Conservation (phyloP, 1,140 invertebrate species). For the Drosophila prosaltans region DNA sequence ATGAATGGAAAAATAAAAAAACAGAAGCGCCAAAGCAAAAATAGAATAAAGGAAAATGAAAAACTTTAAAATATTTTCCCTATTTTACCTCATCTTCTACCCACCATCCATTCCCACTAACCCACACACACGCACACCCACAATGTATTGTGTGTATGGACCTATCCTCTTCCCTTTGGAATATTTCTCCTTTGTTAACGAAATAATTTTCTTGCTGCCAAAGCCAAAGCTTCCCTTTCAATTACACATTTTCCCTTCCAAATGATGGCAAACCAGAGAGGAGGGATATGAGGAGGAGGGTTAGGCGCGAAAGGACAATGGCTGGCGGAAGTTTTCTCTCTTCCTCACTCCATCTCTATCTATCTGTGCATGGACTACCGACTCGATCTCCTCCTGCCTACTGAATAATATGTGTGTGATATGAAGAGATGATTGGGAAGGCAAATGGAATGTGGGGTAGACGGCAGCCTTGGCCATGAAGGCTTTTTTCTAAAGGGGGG, state of each 20-base stretch:
- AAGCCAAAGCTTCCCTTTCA: slow-evolving; percentile 82
- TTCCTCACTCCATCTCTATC: not conserved
- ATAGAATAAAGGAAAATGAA: slow-evolving; percentile 32
- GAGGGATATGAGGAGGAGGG: not conserved
- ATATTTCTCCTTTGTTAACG: slow-evolving; percentile 78
- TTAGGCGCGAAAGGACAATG: slow-evolving; percentile 74
- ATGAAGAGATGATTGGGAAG: slow-evolving; percentile 20
- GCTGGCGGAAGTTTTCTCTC: slow-evolving; percentile 42
- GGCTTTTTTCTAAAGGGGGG: slow-evolving; percentile 18
- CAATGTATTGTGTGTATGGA: slow-evolving; percentile 34
- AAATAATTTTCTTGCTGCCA: slow-evolving; percentile 80
- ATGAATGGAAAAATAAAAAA: slow-evolving; percentile 22
- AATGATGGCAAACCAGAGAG: slow-evolving; percentile 37
- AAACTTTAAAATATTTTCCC: slow-evolving; percentile 74
- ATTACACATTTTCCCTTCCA: slow-evolving; percentile 72
- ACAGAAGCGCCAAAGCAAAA: slow-evolving; percentile 3
- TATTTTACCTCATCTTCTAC: slow-evolving; percentile 14
- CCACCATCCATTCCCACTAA: not conserved
- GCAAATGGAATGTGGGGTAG: not conserved
- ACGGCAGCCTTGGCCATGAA: slow-evolving; percentile 52
- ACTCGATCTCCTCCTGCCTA: slow-evolving; percentile 53
- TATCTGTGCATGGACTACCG: slow-evolving; percentile 29
- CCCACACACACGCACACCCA: not conserved
- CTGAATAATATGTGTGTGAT: slow-evolving; percentile 59
- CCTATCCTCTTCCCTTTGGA: slow-evolving; percentile 2